These are phyloP conservation scores for Otus sunia DNA, from an alignment of 2,113 vertebrate species.

Conservation along the genomic window DNA sequence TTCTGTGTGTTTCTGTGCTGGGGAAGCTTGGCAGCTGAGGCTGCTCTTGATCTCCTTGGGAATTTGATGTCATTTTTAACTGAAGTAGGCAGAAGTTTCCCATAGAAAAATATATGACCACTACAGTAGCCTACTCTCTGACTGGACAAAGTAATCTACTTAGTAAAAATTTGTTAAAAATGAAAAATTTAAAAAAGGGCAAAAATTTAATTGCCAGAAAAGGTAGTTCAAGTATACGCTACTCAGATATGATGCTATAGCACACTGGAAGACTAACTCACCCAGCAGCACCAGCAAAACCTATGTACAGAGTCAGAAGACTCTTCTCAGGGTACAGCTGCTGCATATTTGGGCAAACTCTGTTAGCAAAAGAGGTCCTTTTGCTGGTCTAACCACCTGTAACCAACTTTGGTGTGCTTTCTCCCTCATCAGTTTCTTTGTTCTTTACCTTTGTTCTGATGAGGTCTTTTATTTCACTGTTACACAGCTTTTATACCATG, in stretches of 20 bases:
- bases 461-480: background rate
- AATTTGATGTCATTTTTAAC: background rate
- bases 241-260: background rate
- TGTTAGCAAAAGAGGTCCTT: background rate
- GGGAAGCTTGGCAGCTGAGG: background rate
- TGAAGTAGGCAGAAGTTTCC: background rate
- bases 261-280: background rate
- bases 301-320: background rate
- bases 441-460: background rate
- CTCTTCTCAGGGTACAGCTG: background rate
- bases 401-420: background rate
- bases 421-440: rapidly evolving
- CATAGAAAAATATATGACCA: background rate
- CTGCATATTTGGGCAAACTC: background rate
- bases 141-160: background rate
- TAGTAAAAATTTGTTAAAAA: background rate
- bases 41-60: background rate
- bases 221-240: background rate
- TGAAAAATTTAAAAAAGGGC: background rate
- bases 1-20: background rate
- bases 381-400: background rate
- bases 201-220: background rate
- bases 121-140: background rate
- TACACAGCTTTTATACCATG: rapidly evolving
- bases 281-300: background rate